phyloP scores from a whole-genome alignment of 2,888 invertebrate species.

The Stramonita haemastoma region DNA sequence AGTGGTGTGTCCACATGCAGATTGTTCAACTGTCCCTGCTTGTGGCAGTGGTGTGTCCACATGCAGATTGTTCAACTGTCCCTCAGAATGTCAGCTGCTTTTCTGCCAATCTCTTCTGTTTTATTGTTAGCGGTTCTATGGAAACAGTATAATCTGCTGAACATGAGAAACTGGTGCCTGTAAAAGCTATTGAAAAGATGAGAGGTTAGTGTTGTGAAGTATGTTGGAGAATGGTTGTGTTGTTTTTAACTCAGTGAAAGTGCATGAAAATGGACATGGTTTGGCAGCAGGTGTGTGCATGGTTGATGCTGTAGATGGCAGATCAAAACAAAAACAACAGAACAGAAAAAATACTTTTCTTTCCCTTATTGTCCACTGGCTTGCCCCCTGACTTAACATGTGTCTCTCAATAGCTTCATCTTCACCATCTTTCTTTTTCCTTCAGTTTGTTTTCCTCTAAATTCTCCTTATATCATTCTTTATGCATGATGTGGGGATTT shows the following conservation, averaged over 20 bases:
- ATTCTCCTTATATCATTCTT: too few species aligned
- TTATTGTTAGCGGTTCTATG: background rate
- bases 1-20: too few species aligned
- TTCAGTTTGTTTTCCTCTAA: background rate
- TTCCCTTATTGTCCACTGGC: background rate
- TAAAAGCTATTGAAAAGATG: background rate
- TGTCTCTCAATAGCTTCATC: background rate
- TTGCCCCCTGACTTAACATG: background rate
- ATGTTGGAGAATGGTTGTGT: too few species aligned
- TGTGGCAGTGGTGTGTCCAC: too few species aligned
- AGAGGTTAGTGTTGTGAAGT: background rate
- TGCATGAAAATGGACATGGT: background rate
- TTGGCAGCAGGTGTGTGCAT: background rate
- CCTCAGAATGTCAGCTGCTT: background rate
- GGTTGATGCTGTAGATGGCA: background rate
- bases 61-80: too few species aligned
- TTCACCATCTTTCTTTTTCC: background rate
- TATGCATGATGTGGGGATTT: too few species aligned
- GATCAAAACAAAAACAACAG: background rate
- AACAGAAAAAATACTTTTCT: too few species aligned
- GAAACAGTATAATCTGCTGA: background rate
- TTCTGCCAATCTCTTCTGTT: background rate
- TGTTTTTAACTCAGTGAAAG: background rate
- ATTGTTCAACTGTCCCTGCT: too few species aligned
- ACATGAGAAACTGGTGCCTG: background rate